Evolutionary conservation across 2,888 invertebrate genomes (phyloP).

Genomic region (Chirona hameri): DNA sequence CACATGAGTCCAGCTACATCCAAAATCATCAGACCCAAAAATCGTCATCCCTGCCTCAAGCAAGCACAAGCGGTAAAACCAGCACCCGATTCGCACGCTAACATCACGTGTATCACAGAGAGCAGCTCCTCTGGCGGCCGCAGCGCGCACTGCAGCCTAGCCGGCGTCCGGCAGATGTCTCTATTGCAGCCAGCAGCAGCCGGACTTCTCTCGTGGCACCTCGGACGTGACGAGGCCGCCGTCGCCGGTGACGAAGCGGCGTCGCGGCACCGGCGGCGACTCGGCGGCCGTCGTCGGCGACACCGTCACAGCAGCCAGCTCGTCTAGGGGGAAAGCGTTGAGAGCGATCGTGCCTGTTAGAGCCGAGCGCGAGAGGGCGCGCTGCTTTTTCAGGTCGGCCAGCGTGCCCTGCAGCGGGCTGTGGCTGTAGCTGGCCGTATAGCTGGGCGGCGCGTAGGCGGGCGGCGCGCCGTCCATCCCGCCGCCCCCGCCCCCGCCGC

Average conservation of each 20-base stretch:
- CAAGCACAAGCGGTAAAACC: too few relatives aligned
- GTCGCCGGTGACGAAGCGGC: background rate
- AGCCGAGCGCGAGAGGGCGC: constrained; percentile 55
- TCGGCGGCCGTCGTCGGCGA: background rate
- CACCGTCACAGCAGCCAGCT: background rate
- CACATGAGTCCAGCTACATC: too few relatives aligned
- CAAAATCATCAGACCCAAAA: too few relatives aligned
- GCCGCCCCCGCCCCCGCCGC: background rate
- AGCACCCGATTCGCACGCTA: too few relatives aligned
- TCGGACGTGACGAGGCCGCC: background rate
- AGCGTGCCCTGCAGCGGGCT: constrained; percentile 59
- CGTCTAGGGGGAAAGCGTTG: background rate
- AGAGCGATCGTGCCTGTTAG: background rate
- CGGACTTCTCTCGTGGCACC: background rate
- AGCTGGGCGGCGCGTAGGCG: constrained; percentile 8
- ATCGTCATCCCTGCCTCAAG: too few relatives aligned
- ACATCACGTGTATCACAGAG: too few relatives aligned
- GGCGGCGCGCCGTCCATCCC: constrained; percentile 8
- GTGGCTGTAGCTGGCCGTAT: too few relatives aligned
- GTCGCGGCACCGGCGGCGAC: background rate
- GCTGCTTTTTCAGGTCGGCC: constrained; percentile 87
- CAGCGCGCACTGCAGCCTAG: too few relatives aligned
- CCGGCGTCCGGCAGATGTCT: background rate
- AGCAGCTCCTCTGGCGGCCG: too few relatives aligned
- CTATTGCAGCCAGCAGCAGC: constrained; percentile 12